These are phyloP conservation scores for Tragelaphus strepsiceros DNA, from an alignment of 2,113 vertebrate species.

Conservation along the genomic window DNA sequence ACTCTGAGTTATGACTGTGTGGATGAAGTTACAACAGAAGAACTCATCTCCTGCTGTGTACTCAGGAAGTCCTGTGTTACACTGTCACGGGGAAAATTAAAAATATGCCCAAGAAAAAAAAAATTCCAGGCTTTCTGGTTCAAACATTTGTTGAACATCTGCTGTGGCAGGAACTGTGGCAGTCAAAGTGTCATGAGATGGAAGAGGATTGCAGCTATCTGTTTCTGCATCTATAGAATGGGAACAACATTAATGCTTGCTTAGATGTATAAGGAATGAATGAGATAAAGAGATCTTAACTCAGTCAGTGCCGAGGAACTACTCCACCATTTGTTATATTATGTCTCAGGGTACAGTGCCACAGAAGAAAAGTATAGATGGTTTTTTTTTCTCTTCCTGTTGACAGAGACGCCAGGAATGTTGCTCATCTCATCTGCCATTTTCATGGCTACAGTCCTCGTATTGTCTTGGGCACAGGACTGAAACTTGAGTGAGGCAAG, in stretches of 20 bases:
- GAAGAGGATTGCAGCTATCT: not conserved
- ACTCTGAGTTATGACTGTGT: not conserved
- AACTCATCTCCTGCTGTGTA: not conserved
- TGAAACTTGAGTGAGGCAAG: not conserved
- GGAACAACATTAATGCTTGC: not conserved
- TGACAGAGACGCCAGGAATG: not conserved
- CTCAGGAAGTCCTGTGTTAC: not conserved
- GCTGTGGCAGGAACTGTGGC: not conserved
- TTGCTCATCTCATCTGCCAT: not conserved
- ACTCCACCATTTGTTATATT: not conserved
- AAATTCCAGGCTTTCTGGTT: not conserved
- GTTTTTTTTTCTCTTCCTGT: not conserved
- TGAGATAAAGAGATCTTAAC: not conserved
- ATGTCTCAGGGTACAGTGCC: not conserved
- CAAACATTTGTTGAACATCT: not conserved
- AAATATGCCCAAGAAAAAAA: not conserved
- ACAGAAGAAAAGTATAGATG: not conserved
- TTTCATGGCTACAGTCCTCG: not conserved
- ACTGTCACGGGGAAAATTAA: not conserved
- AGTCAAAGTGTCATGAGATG: not conserved
- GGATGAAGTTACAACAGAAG: not conserved
- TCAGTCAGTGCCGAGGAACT: not conserved
- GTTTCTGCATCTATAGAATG: not conserved
- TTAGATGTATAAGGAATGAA: not conserved
- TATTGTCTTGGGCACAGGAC: not conserved